phyloP scores from a whole-genome alignment of 2,888 invertebrate genomes.

The Tubulanus polymorphus region DNA sequence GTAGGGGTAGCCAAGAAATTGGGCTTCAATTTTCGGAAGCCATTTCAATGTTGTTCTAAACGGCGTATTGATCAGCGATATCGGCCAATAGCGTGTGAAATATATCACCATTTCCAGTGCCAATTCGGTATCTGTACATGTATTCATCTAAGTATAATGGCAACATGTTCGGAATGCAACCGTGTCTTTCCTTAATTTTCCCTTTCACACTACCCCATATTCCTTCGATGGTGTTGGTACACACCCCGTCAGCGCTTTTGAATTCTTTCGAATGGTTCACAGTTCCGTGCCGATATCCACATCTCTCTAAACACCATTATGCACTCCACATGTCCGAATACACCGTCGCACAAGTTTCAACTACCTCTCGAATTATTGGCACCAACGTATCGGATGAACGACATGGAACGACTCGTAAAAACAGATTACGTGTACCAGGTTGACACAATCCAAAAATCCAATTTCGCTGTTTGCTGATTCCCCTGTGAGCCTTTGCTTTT shows the following conservation, averaged over 20 bases:
- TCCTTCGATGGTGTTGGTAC: neutral
- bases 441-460: too few species aligned
- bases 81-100: neutral
- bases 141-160: neutral
- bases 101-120: neutral
- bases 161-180: neutral
- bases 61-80: neutral
- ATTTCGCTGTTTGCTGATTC: too few species aligned
- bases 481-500: too few species aligned
- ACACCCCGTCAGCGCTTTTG: neutral
- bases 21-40: too few species aligned
- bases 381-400: too few species aligned
- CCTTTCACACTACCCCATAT: neutral
- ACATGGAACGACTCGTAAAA: too few species aligned
- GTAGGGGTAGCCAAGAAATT: too few species aligned
- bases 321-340: too few species aligned
- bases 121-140: neutral
- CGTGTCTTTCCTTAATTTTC: neutral
- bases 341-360: too few species aligned
- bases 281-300: neutral
- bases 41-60: too few species aligned
- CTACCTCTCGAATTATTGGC: too few species aligned
- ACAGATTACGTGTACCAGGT: too few species aligned
- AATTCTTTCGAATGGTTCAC: neutral
- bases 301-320: neutral